Evolutionary conservation across 2,888 invertebrate species (phyloP), one percentile per base, ranked within the genome.

Genomic region (Orchesellides sinensis): DNA sequence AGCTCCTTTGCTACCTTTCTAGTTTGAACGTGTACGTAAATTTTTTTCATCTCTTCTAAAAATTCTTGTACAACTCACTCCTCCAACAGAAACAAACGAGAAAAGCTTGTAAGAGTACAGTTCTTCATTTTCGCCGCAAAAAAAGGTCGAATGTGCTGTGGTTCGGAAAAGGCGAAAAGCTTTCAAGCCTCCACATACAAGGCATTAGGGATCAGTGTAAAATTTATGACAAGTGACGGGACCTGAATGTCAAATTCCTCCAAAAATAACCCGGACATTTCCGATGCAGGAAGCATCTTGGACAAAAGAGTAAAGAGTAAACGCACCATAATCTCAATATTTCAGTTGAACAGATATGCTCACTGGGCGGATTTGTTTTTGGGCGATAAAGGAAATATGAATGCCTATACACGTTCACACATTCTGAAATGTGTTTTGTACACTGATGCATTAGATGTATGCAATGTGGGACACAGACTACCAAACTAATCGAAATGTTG

Each of bases 171-270:
- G 70, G 61, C 49, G 59, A 52, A 61, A 70, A 66, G 81, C 81
- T 81, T 81, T 81, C 81, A 81, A 69, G 81, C 81, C 74, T 81
- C 72, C 73, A 80, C 73, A 72, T 74, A 81, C 68, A 74, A 69
- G 74, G 81, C 74, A 81, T 81, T 81, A 81, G 81, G 81, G 81
- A 81, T 81, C 81, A 81, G 81, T 81, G 81, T 81, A 81, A 81
- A 81, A 81, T 81, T 81, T 81, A 81, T 81, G 81, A 81, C 81
- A 81, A 81, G 74, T 81, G 81, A 81, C 81, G 81, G 73, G 73
- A 81, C 81, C 74, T 74, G 81, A 81, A 81, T 81, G 81, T 81
- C 81, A 81, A 81, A 81, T 81, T 81, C 56, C 65, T 81, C 81
- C 81, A 74, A 81, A 81, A 81, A 81, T 81, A 81, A 66, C 66